Conservation (phyloP, 2,797 vertebrate genomes). For the Phoebastria nigripes region DNA sequence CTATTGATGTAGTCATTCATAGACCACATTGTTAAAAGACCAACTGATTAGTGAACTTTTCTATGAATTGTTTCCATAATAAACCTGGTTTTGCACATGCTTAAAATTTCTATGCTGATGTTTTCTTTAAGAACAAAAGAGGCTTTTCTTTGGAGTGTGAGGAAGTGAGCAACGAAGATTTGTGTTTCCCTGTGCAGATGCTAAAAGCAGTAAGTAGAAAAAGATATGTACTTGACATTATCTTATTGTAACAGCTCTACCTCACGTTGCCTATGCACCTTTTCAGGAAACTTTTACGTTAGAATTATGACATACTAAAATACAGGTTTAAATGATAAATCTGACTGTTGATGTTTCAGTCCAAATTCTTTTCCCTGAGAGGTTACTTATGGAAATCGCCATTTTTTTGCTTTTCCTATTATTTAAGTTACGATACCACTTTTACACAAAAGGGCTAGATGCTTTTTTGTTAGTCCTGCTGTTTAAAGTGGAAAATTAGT, state of each 20-base stretch:
- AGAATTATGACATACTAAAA: neutral
- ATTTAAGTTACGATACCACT: fast-evolving
- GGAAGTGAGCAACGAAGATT: neutral
- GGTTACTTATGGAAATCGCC: neutral
- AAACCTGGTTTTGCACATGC: neutral
- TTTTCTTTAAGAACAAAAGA: constrained; percentile 35
- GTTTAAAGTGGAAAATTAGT: neutral
- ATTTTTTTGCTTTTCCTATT: neutral
- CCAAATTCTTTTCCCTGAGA: neutral
- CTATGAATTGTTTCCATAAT: neutral
- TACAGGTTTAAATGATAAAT: neutral
- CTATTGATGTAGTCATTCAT: neutral
- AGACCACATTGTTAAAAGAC: neutral
- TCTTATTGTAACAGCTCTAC: neutral
- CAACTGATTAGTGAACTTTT: neutral
- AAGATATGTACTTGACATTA: neutral
- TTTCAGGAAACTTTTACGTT: neutral
- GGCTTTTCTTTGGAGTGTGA: constrained; percentile 38
- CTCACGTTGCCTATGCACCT: neutral
- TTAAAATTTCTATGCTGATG: neutral
- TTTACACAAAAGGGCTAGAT: neutral
- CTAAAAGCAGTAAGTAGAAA: constrained; percentile 51
- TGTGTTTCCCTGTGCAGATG: constrained; percentile 42
- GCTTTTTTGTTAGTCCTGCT: neutral
- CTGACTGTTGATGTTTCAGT: neutral